Base-by-base conservation (phyloP, 2,888 invertebrate genomes). In the Pachymerium ferrugineum region DNA sequence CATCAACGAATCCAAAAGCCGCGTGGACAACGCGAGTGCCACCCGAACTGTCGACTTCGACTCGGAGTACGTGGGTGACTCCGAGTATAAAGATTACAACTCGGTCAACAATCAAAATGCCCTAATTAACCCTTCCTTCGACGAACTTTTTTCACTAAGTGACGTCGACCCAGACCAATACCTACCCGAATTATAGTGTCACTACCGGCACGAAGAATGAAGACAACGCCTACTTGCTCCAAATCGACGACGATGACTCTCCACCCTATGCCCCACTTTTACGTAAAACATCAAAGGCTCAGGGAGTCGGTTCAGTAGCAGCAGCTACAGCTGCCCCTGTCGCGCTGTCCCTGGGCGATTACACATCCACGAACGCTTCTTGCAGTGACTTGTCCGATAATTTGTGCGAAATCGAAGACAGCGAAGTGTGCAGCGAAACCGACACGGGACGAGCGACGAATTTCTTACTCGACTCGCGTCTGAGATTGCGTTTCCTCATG, bases 321-420 rank as follows among this genome's bases (percentile, higher is more conserved):
- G 62, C 62, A 10, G 62, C 62, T 4, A 75, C 72, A 71, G 76
- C 31, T 69, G 71, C 30, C 3, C 67, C 38, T 19, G 73, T 74
- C 35, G 91, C 91, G 68, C 85, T 91, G 79, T 82, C 81, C 6
- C 86, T 90, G 78, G 91, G 81, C 8, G 81, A 89, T 14, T 81
- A 80, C 74, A 80, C 80, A 1, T 81, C 80, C 77, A 89, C 88
- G 76, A 86, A 85, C 70, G 86, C 86, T 14, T 93, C 93, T 79
- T 89, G 90, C 82, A 93, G 94, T 84, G 93, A 93, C 84, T 86
- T 93, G 78, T 94, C 94, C 73, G 89, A 91, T 73, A 89, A 90
- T 82, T 86, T 95, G 77, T 95, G 95, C 86, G 95, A 95, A 86
- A 93, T 96, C 80, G 94, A 94, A 84, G 85, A 85, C 83, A 82